These are phyloP conservation scores for Hippocampus mohnikei DNA, from an alignment of 2,113 vertebrate species.

Conservation along the genomic window DNA sequence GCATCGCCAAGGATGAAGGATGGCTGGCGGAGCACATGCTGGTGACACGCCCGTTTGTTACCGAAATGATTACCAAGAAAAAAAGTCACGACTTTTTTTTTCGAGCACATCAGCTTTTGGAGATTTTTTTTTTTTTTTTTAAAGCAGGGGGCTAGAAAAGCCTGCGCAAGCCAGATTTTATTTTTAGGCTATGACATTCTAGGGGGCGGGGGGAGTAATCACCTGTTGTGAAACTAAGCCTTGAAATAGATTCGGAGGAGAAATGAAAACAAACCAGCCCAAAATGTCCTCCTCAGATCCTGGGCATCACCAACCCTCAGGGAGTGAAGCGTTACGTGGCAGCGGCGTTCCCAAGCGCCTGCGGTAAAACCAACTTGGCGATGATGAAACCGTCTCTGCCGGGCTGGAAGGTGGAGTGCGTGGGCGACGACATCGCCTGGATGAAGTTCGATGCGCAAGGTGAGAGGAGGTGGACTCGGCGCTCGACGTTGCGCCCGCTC, in stretches of 20 bases:
- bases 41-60: conserved; percentile 65
- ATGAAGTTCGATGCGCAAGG: conserved; percentile 97
- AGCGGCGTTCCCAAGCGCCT: conserved; percentile 94
- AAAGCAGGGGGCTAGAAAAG: no score
- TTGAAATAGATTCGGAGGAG: no score
- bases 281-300: conserved; percentile 72
- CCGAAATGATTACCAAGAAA: no score
- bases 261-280: no score
- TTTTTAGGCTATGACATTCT: no score
- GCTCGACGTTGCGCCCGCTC: background rate
- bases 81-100: no score
- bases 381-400: conserved; percentile 93
- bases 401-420: conserved; percentile 94
- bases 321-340: conserved; percentile 93
- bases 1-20: conserved; percentile 94
- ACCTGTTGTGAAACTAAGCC: no score
- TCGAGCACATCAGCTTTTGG: no score
- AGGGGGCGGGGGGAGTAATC: no score
- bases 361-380: conserved; percentile 97
- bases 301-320: conserved; percentile 91
- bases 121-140: no score
- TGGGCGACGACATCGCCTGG: conserved; percentile 97
- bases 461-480: conserved; percentile 37
- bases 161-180: no score
- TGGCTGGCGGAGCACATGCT: conserved; percentile 99